A percentile compares a stretch with the other conserved stretches of the same genome.
These are phyloP conservation scores for Machimus atricapillus DNA, from an alignment of 2,888 invertebrate species.

Conservation along the genomic window DNA sequence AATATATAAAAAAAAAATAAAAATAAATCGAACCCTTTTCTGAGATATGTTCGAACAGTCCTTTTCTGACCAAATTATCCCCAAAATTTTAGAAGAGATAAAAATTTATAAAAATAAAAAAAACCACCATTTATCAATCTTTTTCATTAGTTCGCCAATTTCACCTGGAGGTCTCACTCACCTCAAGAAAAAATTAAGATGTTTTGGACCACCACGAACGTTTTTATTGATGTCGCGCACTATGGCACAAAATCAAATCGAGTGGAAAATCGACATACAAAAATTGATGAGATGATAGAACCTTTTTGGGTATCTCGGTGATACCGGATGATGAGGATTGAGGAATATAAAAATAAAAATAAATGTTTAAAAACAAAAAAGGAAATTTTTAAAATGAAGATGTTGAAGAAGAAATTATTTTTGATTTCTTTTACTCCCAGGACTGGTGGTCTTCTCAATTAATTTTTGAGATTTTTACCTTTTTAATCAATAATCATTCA, in stretches of 20 bases:
- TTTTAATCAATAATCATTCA: background rate
- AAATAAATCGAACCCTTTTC: too few species aligned
- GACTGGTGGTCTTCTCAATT: background rate
- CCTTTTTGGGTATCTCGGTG: background rate
- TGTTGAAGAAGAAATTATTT: background rate
- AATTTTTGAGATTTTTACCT: background rate
- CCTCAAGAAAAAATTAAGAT: slow-evolving; percentile 1
- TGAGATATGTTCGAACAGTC: background rate
- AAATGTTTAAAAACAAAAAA: background rate
- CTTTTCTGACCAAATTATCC: background rate
- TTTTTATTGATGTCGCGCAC: background rate
- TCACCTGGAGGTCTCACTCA: background rate
- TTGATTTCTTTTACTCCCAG: background rate
- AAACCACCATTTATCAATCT: background rate
- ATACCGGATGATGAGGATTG: background rate
- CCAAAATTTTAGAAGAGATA: background rate
- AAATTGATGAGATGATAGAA: background rate
- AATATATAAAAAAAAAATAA: background rate
- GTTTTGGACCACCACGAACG: background rate
- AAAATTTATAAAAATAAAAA: background rate
- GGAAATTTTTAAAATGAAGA: too few species aligned
- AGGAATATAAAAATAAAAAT: background rate
- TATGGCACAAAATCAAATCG: slow-evolving; percentile 4
- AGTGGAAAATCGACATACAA: slow-evolving; percentile 15
- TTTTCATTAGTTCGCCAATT: background rate